Conservation (phyloP, 2,888 invertebrate species). For the Leucophora obtusa region DNA sequence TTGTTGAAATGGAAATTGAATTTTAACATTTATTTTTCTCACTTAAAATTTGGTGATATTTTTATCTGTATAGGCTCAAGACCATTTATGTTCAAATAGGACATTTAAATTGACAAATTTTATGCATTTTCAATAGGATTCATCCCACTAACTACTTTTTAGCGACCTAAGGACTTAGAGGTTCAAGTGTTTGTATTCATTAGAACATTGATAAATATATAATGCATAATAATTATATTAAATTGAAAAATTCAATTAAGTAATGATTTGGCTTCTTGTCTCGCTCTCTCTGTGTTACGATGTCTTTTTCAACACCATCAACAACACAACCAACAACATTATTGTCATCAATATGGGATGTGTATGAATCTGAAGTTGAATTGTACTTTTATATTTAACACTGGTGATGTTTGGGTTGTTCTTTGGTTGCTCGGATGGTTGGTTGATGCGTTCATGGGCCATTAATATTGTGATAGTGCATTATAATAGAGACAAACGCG, state of each 20-base stretch:
- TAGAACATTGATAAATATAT: constrained; percentile 16
- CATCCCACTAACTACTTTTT: too few species aligned
- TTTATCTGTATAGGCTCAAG: too few species aligned
- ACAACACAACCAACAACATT: constrained; percentile 21
- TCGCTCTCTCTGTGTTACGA: neutral
- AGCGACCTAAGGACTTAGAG: too few species aligned
- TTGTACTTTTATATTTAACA: neutral
- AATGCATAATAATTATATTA: constrained; percentile 35
- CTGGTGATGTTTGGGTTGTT: neutral
- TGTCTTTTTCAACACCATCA: constrained; percentile 11
- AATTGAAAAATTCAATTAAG: constrained; percentile 50
- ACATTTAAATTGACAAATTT: too few species aligned
- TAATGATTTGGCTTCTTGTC: constrained; percentile 17
- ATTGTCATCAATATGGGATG: constrained; percentile 31
- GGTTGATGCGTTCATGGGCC: constrained; percentile 28
- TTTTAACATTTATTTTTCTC: too few species aligned
- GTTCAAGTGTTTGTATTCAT: constrained; percentile 29
- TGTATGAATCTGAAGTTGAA: neutral
- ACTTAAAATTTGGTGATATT: too few species aligned
- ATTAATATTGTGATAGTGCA: constrained; percentile 53
- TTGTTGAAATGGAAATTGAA: too few species aligned
- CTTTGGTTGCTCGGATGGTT: neutral
- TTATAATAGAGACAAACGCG: constrained; percentile 19
- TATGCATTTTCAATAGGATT: too few species aligned
- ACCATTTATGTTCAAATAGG: too few species aligned